These are phyloP conservation scores for Leptothorax acervorum DNA, from an alignment of 2,888 invertebrate genomes.

Conservation along the genomic window DNA sequence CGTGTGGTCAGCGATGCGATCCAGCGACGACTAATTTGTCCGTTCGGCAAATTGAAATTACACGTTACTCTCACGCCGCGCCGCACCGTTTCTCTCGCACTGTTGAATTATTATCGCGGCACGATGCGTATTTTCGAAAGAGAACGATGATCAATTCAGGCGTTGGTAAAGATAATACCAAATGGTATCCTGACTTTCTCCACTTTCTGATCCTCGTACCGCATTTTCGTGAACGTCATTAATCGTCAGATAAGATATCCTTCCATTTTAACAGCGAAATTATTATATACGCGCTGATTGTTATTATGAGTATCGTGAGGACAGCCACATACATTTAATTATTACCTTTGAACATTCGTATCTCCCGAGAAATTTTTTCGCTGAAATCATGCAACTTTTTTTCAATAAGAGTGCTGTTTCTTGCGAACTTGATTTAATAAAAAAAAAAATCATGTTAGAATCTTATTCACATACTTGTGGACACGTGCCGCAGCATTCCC, in stretches of 20 bases:
- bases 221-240: slow-evolving; percentile 61
- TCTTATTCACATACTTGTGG: slow-evolving; percentile 6
- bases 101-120: slow-evolving; percentile 71
- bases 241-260: slow-evolving; percentile 59
- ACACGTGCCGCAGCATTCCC: slow-evolving; percentile 19
- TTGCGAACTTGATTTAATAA: not conserved
- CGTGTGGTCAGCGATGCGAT: slow-evolving; percentile 63
- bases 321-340: not conserved
- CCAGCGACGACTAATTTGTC: slow-evolving; percentile 76
- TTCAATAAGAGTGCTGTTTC: not conserved
- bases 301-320: slow-evolving; percentile 3
- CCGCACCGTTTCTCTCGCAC: slow-evolving; percentile 51
- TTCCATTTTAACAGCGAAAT: slow-evolving; percentile 54
- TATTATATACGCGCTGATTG: slow-evolving; percentile 53
- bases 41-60: slow-evolving; percentile 79
- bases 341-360: slow-evolving; percentile 6
- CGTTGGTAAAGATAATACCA: slow-evolving; percentile 63
- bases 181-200: slow-evolving; percentile 65
- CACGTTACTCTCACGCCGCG: slow-evolving; percentile 63
- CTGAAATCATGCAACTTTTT: not conserved
- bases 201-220: slow-evolving; percentile 69
- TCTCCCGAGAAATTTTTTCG: not conserved
- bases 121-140: slow-evolving; percentile 61
- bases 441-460: slow-evolving; percentile 5
- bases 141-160: slow-evolving; percentile 49